phyloP scores from a whole-genome alignment of 2,888 invertebrate species.

The Tethea ocularis region DNA sequence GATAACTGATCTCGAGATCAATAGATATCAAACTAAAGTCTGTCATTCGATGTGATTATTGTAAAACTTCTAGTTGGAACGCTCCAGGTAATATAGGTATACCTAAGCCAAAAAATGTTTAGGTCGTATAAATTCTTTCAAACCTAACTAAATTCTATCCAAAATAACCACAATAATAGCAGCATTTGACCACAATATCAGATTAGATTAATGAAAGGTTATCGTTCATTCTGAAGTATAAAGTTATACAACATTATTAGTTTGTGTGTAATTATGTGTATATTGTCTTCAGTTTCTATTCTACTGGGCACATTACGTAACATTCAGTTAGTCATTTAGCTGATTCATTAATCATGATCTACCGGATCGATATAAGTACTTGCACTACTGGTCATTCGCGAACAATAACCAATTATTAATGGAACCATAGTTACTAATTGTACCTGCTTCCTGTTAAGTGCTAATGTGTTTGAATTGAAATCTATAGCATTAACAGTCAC shows the following conservation, averaged over 20 bases:
- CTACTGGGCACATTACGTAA: constrained; percentile 4
- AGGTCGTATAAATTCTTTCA: no score
- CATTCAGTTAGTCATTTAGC: constrained; percentile 4
- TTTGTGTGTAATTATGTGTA: not conserved
- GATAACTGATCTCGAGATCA: no score
- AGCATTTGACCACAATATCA: not conserved
- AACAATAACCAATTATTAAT: not conserved
- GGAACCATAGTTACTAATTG: not conserved
- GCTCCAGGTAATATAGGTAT: no score
- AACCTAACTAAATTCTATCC: not conserved
- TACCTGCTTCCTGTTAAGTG: no score
- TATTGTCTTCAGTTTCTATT: constrained; percentile 2
- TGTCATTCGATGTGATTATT: no score
- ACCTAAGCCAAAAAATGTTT: no score
- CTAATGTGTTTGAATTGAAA: no score
- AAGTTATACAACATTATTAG: not conserved
- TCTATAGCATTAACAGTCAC: no score
- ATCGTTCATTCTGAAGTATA: not conserved
- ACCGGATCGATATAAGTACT: not conserved
- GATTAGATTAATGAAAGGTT: not conserved
- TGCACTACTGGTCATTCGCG: not conserved
- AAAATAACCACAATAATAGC: not conserved
- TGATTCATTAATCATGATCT: constrained; percentile 1
- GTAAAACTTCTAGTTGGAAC: not conserved
- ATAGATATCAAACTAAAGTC: no score